Conservation (phyloP, 1,140 invertebrate genomes). For the Berghia stephanieae region DNA sequence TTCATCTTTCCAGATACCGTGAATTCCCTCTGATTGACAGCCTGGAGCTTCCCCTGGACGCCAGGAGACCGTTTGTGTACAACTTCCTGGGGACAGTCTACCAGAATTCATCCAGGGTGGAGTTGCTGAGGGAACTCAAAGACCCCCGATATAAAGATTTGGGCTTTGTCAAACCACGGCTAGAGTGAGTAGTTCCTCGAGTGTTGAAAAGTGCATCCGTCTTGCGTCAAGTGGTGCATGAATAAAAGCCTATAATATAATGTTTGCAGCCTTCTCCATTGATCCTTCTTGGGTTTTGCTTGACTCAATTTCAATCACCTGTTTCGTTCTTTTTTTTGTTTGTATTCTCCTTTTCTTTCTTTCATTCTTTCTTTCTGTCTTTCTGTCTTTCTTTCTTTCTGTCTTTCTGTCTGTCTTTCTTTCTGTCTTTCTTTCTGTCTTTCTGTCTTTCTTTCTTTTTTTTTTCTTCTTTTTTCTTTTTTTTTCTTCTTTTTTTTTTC, state of each 20-base stretch:
- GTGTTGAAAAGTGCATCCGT: too few species aligned
- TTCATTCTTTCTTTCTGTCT: background rate
- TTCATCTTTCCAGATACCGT: constrained; percentile 68
- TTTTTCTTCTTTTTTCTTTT: background rate
- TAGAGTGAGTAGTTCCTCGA: constrained; percentile 49
- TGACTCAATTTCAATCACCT: too few species aligned
- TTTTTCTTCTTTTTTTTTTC: background rate
- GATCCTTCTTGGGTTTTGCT: too few species aligned
- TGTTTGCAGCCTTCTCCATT: too few species aligned
- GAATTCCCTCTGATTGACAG: constrained; percentile 68
- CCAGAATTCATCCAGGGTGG: constrained; percentile 68
- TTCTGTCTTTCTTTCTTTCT: background rate
- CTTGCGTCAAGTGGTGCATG: too few species aligned
- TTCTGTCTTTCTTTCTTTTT: constrained; percentile 2
- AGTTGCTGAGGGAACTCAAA: constrained; percentile 61
- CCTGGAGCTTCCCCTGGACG: constrained; percentile 43
- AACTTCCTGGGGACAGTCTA: constrained; percentile 73
- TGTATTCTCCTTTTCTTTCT: background rate
- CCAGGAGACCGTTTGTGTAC: constrained; percentile 66
- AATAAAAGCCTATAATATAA: too few species aligned
- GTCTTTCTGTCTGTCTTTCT: constrained; percentile 9
- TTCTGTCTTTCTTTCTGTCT: constrained; percentile 13
- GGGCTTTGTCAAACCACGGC: constrained; percentile 54
- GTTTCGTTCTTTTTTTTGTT: background rate
- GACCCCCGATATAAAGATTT: constrained; percentile 33